Percentiles rank a stretch among this genome's conserved stretches.
Evolutionary conservation across 2,888 invertebrate species (phyloP).

Genomic region (Peribatodes rhomboidaria): DNA sequence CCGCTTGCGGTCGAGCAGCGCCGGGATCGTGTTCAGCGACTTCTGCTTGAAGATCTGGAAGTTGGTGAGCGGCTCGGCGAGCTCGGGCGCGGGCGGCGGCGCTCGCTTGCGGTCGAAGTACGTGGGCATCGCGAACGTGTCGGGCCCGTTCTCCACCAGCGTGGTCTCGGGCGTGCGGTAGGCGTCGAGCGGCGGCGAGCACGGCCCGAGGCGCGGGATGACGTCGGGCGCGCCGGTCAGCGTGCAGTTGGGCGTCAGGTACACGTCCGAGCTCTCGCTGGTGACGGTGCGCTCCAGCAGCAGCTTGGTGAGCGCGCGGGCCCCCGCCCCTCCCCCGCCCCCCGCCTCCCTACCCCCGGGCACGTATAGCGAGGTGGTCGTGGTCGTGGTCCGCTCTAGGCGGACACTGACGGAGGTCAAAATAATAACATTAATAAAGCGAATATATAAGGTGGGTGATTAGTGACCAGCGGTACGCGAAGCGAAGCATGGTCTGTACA

Average conservation of each 20-base stretch:
- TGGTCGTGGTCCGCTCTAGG: slow-evolving; percentile 63
- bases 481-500: slow-evolving; percentile 52
- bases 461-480: slow-evolving; percentile 69
- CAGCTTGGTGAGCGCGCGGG: slow-evolving; percentile 61
- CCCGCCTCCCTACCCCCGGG: slow-evolving; percentile 62
- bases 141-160: slow-evolving; percentile 49
- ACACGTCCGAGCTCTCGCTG: slow-evolving; percentile 67
- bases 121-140: slow-evolving; percentile 78
- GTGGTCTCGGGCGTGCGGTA: slow-evolving; percentile 72
- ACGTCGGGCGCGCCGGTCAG: slow-evolving; percentile 72
- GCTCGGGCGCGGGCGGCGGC: slow-evolving; percentile 59
- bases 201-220: slow-evolving; percentile 63
- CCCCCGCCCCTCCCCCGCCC: slow-evolving; percentile 52
- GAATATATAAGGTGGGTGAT: slow-evolving; percentile 52
- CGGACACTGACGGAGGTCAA: slow-evolving; percentile 63
- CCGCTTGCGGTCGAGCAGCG: slow-evolving; percentile 67
- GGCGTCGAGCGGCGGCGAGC: slow-evolving; percentile 64
- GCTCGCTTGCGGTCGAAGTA: slow-evolving; percentile 79
- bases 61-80: slow-evolving; percentile 75
- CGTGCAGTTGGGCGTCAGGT: slow-evolving; percentile 73
- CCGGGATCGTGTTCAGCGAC: slow-evolving; percentile 80
- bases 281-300: slow-evolving; percentile 63
- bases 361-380: slow-evolving; percentile 61
- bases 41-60: slow-evolving; percentile 83
- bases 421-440: slow-evolving; percentile 70